Base-by-base conservation (phyloP, 1,140 invertebrate species). In the Drosophila setifemur region DNA sequence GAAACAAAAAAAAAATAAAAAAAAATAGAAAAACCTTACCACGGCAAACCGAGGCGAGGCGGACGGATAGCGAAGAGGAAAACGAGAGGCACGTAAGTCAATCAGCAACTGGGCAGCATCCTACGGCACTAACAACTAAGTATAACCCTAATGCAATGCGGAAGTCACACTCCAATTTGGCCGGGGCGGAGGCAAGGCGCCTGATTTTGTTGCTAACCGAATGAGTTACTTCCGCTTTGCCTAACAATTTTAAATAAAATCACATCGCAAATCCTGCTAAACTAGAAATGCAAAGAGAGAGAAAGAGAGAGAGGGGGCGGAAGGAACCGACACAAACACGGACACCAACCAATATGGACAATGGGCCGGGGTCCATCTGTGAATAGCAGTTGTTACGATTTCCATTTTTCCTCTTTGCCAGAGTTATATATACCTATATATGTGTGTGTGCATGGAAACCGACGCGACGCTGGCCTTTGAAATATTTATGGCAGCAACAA, bases 201-300 rank as follows among this genome's bases (percentile, higher is more conserved):
- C 73, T 83, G 78, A 83, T 83, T 78, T 83, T 77, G 73, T 72
- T 85, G 66, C 74, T 85, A 85, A 85, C 79, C 75, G 79, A 85
- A 85, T 85, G 79, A 78, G 79, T 85, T 85, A 75, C 79, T 72
- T 85, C 79, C 79, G 79, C 60, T 79, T 85, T 63, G 71, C 61
- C 73, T 63, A 85, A 85, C 79, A 85, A 79, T 85, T 85, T 85
- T 67, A 72, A 85, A 85, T 85, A 68, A 85, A 85, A 85, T 75
- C 71, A 68, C 66, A 85, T 74, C 70, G 45, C 33, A 29, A 37
- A 18, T 37, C 33, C 33, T 37, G 28, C 25, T 43, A 61, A 35
- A 16, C 25, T 25, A 25, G 21, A 25, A 11, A 1, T 11, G 11
- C 47, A 37, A 18, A 1, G n/a, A 18, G 18, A 33, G 8, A 7